Percentiles rank a stretch among this genome's conserved stretches.
Evolutionary conservation across 2,113 vertebrate species (phyloP).

Genomic region (Alouatta palliata): DNA sequence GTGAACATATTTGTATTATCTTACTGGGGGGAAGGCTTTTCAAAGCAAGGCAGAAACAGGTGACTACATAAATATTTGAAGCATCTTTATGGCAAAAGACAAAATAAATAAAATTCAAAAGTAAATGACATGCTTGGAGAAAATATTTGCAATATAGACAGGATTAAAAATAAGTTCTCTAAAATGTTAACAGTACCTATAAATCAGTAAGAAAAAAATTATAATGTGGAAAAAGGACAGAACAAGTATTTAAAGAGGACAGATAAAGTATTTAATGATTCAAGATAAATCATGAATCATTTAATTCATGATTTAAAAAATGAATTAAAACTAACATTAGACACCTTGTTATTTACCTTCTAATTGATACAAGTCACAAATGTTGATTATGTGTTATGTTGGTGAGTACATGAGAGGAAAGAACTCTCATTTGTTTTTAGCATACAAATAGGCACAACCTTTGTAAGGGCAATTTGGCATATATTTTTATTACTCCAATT

Average conservation of each 20-base stretch:
- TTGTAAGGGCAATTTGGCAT: background rate
- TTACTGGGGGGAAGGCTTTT: background rate
- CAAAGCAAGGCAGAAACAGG: constrained; percentile 38
- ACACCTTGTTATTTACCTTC: background rate
- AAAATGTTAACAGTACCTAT: background rate
- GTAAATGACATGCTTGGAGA: background rate
- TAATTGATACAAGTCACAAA: background rate
- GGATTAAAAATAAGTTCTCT: background rate
- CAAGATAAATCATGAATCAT: too few species aligned
- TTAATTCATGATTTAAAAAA: constrained; percentile 17
- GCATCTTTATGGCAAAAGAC: background rate
- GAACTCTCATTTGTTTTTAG: background rate
- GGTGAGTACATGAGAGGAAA: background rate
- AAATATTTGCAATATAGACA: constrained; percentile 8
- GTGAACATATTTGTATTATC: background rate
- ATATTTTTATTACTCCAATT: background rate
- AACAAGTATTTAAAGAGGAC: background rate
- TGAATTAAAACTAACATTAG: constrained; percentile 31
- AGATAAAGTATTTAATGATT: too few species aligned
- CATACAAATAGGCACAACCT: background rate
- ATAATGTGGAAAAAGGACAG: background rate
- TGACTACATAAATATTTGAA: background rate
- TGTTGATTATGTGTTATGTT: background rate
- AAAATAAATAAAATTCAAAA: constrained; percentile 8
- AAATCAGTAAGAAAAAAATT: constrained; percentile 21